These are phyloP conservation scores for Hyles euphorbiae DNA, from an alignment of 1,140 invertebrate species.

Conservation along the genomic window DNA sequence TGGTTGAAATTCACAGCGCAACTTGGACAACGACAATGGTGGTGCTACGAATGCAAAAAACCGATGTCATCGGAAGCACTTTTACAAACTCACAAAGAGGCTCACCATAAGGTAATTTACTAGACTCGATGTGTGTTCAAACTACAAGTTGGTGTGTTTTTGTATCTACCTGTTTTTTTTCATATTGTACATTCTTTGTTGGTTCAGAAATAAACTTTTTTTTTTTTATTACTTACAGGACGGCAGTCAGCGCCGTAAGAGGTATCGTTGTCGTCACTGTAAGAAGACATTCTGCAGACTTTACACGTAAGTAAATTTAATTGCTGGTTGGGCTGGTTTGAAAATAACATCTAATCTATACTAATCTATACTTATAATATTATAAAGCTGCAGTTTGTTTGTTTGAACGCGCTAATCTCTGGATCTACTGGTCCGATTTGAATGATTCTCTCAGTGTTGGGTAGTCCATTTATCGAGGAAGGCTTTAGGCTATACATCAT, in stretches of 20 bases:
- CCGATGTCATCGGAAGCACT: constrained; percentile 18
- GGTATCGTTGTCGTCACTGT: constrained; percentile 31
- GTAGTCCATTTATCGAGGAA: no score
- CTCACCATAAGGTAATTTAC: constrained; percentile 26
- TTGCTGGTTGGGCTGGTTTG: not conserved
- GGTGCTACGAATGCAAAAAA: constrained; percentile 33
- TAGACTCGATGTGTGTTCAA: not conserved
- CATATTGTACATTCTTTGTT: no score
- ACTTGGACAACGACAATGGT: constrained; percentile 16
- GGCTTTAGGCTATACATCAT: no score
- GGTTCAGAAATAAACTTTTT: no score
- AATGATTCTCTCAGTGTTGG: no score
- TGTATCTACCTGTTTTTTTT: no score
- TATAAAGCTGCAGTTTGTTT: no score
- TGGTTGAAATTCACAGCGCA: not conserved
- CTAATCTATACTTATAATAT: no score
- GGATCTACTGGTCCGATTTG: no score
- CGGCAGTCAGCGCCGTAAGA: constrained; percentile 3
- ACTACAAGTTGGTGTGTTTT: no score
- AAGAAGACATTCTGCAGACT: constrained; percentile 29
- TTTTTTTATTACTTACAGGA: constrained; percentile 16
- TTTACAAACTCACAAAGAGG: constrained; percentile 25
- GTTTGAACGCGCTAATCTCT: no score
- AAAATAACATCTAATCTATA: not conserved
- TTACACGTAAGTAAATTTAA: constrained; percentile 29